These are phyloP conservation scores for Lycaon pictus DNA, from an alignment of 2,113 vertebrate genomes.

Conservation along the genomic window DNA sequence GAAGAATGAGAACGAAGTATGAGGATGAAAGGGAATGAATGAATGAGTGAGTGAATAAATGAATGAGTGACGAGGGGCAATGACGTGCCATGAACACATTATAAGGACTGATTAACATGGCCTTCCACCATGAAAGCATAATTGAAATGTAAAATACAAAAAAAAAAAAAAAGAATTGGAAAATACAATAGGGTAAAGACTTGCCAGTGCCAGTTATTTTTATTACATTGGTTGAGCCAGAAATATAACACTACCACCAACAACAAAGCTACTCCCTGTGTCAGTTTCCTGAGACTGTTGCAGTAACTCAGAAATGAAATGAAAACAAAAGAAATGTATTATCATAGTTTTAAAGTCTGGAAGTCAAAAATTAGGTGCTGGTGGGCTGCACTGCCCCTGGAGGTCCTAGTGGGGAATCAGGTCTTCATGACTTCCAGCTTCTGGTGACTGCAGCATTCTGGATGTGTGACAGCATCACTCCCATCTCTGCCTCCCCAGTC, in stretches of 20 bases:
- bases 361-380: background rate
- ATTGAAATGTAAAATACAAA: background rate
- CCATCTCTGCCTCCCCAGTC: background rate
- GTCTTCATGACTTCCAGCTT: background rate
- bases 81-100: no score
- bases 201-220: background rate
- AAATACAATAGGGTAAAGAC: background rate
- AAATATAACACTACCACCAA: background rate
- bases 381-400: rapidly evolving
- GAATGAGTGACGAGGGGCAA: no score
- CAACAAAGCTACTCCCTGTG: background rate
- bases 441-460: background rate
- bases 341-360: background rate
- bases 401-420: no score
- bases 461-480: rapidly evolving
- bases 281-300: background rate
- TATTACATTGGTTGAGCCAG: background rate
- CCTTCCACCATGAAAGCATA: background rate
- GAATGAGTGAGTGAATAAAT: background rate
- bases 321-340: background rate
- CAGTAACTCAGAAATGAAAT: background rate
- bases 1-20: background rate
- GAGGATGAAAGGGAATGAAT: background rate
- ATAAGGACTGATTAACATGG: rapidly evolving
- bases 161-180: background rate